phyloP scores from a whole-genome alignment of 2,888 invertebrate species.

The Spatulosminthurus flaviceps region DNA sequence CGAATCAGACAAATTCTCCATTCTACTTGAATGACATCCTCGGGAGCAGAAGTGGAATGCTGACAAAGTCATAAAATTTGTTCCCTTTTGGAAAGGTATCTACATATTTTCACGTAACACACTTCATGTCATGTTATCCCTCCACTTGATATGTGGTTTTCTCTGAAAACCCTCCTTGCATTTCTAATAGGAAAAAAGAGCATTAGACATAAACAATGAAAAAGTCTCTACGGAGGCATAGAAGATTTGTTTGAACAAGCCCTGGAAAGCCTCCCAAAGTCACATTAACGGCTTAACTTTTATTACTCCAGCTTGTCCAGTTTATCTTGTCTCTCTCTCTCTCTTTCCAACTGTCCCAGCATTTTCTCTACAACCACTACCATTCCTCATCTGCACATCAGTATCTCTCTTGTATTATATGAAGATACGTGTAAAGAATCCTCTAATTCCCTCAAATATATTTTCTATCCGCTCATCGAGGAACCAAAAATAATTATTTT shows the following conservation, averaged over 20 bases:
- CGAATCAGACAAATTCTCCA: too few species aligned
- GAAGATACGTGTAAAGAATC: too few species aligned
- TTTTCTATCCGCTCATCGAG: too few species aligned
- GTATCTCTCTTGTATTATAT: not conserved
- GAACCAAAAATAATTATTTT: too few species aligned
- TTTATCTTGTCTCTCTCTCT: not conserved
- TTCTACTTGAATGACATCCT: not conserved
- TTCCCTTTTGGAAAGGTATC: constrained; percentile 16
- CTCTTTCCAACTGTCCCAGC: constrained; percentile 24
- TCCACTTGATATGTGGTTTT: not conserved
- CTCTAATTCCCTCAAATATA: too few species aligned
- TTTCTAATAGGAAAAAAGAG: not conserved
- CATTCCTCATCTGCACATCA: too few species aligned
- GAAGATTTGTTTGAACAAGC: constrained; percentile 25
- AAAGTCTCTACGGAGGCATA: not conserved
- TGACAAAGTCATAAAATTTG: not conserved
- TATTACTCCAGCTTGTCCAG: constrained; percentile 36
- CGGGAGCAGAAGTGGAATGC: not conserved
- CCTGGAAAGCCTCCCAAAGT: constrained; percentile 6
- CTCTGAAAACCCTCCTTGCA: not conserved
- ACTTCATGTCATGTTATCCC: constrained; percentile 23
- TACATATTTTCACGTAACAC: constrained; percentile 34
- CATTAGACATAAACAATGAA: too few species aligned
- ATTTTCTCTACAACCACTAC: too few species aligned
- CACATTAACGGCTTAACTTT: constrained; percentile 38